Evolutionary conservation across 1,140 invertebrate species (phyloP).

Genomic region (Eriocheir sinensis): DNA sequence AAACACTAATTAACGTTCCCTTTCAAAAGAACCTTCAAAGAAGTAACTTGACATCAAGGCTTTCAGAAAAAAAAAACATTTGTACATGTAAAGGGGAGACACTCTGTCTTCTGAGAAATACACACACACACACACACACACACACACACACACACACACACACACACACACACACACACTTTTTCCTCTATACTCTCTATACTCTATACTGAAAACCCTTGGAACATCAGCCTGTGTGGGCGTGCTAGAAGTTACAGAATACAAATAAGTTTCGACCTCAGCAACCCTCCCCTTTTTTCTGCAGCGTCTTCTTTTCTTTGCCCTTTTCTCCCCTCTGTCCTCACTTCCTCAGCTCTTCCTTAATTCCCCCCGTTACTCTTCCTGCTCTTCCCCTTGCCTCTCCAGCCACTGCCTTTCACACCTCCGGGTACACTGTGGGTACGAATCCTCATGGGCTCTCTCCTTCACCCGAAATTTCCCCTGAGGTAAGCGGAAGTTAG

Average conservation of each 20-base stretch:
- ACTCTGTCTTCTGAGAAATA: too few relatives aligned
- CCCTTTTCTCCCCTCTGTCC: not conserved
- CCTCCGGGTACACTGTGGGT: not conserved
- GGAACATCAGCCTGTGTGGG: not conserved
- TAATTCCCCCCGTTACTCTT: too few relatives aligned
- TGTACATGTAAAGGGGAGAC: too few relatives aligned
- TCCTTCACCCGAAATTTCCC: not conserved
- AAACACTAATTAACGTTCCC: too few relatives aligned
- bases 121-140: not conserved
- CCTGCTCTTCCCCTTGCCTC: not conserved
- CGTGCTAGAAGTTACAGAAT: not conserved
- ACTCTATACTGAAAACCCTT: not conserved
- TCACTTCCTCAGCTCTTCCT: too few relatives aligned
- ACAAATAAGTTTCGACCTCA: not conserved
- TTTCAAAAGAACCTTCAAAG: too few relatives aligned
- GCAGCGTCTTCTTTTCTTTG: too few relatives aligned
- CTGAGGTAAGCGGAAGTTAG: not conserved
- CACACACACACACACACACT: slow-evolving; percentile 11
- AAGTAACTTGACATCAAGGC: too few relatives aligned
- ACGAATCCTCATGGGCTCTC: not conserved
- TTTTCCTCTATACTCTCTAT: not conserved
- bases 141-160: slow-evolving; percentile 2
- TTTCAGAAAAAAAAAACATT: not conserved
- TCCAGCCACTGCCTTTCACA: not conserved
- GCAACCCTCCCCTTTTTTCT: too few relatives aligned